A percentile compares a stretch with the other conserved stretches of the same genome.
These are phyloP conservation scores for Trachelus iudaicus DNA, from an alignment of 2,888 invertebrate genomes.

Conservation along the genomic window DNA sequence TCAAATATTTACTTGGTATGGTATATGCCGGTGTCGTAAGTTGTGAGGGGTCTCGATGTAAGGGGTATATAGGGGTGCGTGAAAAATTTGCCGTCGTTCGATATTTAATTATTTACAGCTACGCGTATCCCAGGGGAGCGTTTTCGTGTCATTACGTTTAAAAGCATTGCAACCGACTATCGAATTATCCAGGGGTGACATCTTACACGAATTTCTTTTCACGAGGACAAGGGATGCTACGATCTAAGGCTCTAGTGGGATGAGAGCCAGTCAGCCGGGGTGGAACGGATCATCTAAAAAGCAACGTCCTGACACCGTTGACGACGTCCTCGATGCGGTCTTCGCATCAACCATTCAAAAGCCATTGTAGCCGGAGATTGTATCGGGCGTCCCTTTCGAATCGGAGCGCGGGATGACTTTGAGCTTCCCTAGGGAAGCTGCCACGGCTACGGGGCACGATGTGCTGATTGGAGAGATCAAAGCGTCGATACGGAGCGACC, in stretches of 20 bases:
- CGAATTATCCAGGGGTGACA: conserved; percentile 17
- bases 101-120: conserved; percentile 33
- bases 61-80: conserved; percentile 15
- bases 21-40: conserved; percentile 35
- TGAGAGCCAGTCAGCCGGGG: not conserved
- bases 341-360: conserved; percentile 40
- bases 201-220: not conserved
- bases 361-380: conserved; percentile 18
- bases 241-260: not conserved
- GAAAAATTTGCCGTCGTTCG: conserved; percentile 30
- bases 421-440: conserved; percentile 7
- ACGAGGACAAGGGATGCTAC: not conserved
- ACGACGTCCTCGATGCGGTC: not conserved
- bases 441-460: conserved; percentile 25
- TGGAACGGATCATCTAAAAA: not conserved
- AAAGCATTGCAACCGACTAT: conserved; percentile 17
- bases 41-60: not conserved
- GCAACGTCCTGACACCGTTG: not conserved
- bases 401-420: conserved; percentile 18
- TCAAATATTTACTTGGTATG: conserved; percentile 49
- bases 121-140: conserved; percentile 21
- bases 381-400: conserved; percentile 16
- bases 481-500: conserved; percentile 19
- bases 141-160: conserved; percentile 18
- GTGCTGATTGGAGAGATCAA: conserved; percentile 50